These are phyloP conservation scores for Glomeris maerens DNA, from an alignment of 1,140 invertebrate genomes.

Conservation along the genomic window DNA sequence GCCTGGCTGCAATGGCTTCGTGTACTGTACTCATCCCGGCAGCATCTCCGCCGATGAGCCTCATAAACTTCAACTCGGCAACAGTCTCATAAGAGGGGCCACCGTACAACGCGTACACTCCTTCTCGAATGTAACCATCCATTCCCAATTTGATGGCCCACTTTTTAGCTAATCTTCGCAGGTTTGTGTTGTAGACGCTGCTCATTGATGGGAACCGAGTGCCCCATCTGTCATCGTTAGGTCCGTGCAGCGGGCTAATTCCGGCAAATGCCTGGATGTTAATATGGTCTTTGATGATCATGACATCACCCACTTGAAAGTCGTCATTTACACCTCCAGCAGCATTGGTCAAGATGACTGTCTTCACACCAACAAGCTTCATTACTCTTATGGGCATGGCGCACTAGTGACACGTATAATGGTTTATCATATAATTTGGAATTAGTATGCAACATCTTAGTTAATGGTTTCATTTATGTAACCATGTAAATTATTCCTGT, in stretches of 20 bases:
- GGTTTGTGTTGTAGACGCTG: conserved; percentile 62
- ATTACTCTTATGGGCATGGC: conserved; percentile 16
- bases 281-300: conserved; percentile 31
- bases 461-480: too few species aligned
- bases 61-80: conserved; percentile 32
- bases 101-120: conserved; percentile 67
- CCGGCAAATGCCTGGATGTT: conserved; percentile 27
- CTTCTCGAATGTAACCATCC: conserved; percentile 55
- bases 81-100: conserved; percentile 39
- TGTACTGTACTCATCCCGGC: conserved; percentile 36
- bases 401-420: conserved; percentile 11
- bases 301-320: conserved; percentile 26
- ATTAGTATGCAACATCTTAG: too few species aligned
- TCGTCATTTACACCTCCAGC: conserved; percentile 23
- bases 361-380: conserved; percentile 16
- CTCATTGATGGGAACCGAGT: conserved; percentile 81
- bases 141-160: conserved; percentile 59
- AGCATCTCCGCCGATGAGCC: conserved; percentile 29
- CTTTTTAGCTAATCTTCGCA: conserved; percentile 52
- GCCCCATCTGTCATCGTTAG: conserved; percentile 48
- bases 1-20: conserved; percentile 36
- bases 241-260: conserved; percentile 25
- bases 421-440: too few species aligned
- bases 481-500: too few species aligned
- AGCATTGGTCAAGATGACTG: conserved; percentile 14